These are phyloP conservation scores for Monochamus alternatus DNA, from an alignment of 2,888 invertebrate genomes.

Conservation along the genomic window DNA sequence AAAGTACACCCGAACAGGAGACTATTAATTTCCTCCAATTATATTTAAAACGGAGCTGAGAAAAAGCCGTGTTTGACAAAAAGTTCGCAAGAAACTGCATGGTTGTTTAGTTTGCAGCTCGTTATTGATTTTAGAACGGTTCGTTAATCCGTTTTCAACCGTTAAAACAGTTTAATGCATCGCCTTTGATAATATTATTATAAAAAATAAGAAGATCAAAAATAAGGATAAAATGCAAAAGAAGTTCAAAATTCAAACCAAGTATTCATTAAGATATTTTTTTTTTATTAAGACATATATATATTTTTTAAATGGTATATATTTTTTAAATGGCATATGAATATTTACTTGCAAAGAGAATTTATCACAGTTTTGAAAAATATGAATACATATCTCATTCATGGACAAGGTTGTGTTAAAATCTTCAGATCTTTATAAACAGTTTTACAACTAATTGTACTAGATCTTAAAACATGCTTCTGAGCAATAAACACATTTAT, in stretches of 20 bases:
- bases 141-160: neutral
- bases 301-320: neutral
- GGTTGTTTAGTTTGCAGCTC: neutral
- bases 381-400: no score
- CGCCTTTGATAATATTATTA: neutral
- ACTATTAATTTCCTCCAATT: slow-evolving; percentile 28
- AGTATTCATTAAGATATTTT: neutral
- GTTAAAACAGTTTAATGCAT: neutral
- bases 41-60: slow-evolving; percentile 18
- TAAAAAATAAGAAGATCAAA: no score
- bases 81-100: slow-evolving; percentile 1
- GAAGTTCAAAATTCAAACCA: no score
- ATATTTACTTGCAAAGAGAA: no score
- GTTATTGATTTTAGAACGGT: neutral
- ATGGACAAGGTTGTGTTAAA: no score
- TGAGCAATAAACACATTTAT: no score
- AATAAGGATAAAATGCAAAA: no score
- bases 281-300: neutral
- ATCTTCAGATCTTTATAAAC: no score
- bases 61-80: slow-evolving; percentile 22
- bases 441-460: no score
- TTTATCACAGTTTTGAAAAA: no score
- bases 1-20: slow-evolving; percentile 10
- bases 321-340: no score
- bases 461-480: no score